Conservation (phyloP, 2,113 vertebrate genomes). For the Cathartes aura region DNA sequence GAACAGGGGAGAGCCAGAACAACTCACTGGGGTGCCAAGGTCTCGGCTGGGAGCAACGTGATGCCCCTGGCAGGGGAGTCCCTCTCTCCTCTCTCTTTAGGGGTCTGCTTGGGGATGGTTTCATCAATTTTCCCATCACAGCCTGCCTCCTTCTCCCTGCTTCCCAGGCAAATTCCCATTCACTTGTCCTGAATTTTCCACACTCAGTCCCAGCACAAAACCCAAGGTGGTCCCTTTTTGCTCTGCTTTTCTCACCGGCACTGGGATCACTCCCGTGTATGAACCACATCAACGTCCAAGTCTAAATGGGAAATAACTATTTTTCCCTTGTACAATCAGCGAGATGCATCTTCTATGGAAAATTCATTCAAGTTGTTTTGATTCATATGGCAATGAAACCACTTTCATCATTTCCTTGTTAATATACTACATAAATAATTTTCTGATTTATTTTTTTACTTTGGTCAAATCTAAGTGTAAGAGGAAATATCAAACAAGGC, state of each 20-base stretch:
- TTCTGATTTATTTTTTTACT: neutral
- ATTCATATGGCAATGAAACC: neutral
- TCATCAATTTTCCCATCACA: neutral
- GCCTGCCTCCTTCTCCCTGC: neutral
- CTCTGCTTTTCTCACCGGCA: neutral
- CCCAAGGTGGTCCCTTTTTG: neutral
- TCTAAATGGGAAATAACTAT: neutral
- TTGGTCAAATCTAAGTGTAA: slow-evolving; percentile 6
- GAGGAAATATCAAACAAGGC: slow-evolving; percentile 22
- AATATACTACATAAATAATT: neutral
- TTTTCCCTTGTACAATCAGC: neutral
- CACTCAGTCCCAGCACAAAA: neutral
- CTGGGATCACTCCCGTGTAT: neutral
- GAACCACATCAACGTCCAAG: neutral
- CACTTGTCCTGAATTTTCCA: neutral
- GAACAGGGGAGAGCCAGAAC: neutral
- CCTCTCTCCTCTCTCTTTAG: neutral
- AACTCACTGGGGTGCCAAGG: accelerated
- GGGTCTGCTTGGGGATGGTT: neutral
- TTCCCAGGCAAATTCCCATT: neutral
- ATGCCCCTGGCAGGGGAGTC: neutral
- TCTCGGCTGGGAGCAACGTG: accelerated
- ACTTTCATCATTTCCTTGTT: neutral
- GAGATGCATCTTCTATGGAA: neutral
- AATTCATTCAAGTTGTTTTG: neutral